Evolutionary conservation across 1,140 invertebrate species (phyloP).

Genomic region (Drosophila watanabei): DNA sequence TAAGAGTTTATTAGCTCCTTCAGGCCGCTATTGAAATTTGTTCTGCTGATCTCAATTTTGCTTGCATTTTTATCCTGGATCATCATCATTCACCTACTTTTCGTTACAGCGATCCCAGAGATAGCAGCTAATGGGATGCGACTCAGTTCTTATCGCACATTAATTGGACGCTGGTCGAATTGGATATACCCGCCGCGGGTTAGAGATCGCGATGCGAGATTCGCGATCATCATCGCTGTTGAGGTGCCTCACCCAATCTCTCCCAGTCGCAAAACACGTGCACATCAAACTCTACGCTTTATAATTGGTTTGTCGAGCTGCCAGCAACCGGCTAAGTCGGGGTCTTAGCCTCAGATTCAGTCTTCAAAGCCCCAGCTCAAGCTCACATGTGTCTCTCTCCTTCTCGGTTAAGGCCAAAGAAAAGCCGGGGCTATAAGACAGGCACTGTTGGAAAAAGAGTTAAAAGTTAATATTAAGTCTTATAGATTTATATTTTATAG

Average conservation of each 20-base stretch:
- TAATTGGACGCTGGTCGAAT: slow-evolving; percentile 46
- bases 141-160: slow-evolving; percentile 35
- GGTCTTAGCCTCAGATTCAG: slow-evolving; percentile 39
- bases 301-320: slow-evolving; percentile 78
- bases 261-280: slow-evolving; percentile 52
- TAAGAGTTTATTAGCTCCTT: background rate
- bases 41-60: slow-evolving; percentile 7
- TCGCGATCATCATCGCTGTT: slow-evolving; percentile 17
- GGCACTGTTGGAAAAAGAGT: background rate
- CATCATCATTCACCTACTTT: slow-evolving; percentile 38
- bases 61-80: slow-evolving; percentile 1
- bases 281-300: slow-evolving; percentile 72
- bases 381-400: slow-evolving; percentile 26
- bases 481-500: background rate
- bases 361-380: slow-evolving; percentile 30
- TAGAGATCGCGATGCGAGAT: slow-evolving; percentile 39
- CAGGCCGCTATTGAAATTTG: slow-evolving; percentile 7
- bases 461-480: background rate
- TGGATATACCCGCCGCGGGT: slow-evolving; percentile 43
- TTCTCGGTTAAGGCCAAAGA: background rate
- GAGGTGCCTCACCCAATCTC: slow-evolving; percentile 21
- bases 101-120: slow-evolving; percentile 5
- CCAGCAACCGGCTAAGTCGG: slow-evolving; percentile 55
- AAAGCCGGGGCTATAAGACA: slow-evolving; percentile 5
- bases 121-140: slow-evolving; percentile 19